phyloP scores from a whole-genome alignment of 1,140 invertebrate genomes.

The Ylistrum balloti region DNA sequence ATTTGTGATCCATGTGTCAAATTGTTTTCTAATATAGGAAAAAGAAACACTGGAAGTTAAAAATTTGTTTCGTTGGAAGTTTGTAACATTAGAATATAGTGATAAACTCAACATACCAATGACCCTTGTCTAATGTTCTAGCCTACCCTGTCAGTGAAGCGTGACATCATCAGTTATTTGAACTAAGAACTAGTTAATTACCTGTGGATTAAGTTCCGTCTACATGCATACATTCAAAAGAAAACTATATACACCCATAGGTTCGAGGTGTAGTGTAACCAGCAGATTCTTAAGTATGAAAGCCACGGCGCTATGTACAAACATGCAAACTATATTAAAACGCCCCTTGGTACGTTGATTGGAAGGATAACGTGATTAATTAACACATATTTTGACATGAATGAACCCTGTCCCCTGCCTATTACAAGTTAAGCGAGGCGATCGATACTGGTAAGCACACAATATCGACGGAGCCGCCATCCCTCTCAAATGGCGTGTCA shows the following conservation, averaged over 20 bases:
- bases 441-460: constrained; percentile 19
- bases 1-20: no score
- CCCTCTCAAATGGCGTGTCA: constrained; percentile 17
- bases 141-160: background rate
- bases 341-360: constrained; percentile 35
- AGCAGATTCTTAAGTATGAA: background rate
- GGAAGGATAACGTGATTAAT: constrained; percentile 38
- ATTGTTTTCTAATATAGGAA: no score
- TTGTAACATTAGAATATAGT: no score
- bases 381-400: constrained; percentile 8
- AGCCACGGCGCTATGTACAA: background rate
- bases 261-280: background rate
- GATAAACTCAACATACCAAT: background rate
- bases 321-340: constrained; percentile 24
- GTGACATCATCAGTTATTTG: background rate
- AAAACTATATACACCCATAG: background rate
- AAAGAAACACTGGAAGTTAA: no score
- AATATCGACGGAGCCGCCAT: background rate
- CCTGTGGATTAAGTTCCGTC: background rate
- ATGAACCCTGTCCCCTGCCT: constrained; percentile 30
- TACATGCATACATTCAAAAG: background rate
- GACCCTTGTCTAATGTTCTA: background rate
- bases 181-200: background rate
- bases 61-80: no score
- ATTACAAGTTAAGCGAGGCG: constrained; percentile 31